Base-by-base conservation (phyloP, 92 coral and sea anemone species). In the Scolanthus callimorphus region DNA sequence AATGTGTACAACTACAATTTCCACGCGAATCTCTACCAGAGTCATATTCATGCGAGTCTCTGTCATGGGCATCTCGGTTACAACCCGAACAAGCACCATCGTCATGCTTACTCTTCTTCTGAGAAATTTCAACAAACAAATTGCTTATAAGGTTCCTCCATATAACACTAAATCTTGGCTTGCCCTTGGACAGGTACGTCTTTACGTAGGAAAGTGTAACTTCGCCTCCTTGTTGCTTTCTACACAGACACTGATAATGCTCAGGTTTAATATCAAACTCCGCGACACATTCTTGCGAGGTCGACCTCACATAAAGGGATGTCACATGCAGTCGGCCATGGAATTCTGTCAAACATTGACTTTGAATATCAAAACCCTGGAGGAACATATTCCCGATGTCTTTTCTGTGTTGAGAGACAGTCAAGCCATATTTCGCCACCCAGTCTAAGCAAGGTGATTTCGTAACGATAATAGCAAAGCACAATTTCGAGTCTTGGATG, bases 251-350 rank as follows among this genome's bases (percentile, higher is more conserved):
- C 55, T 39, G 53, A 54, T 68, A 68, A 47, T 68, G 31, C 46
- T 68, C 74, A 2, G 74, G 74, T 68, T 68, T 68, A 30, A 68
- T 38, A 31, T 68, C 74, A 31, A 56, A 68, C 19, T 56, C 57
- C 6, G 74, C 74, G 1, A 68, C 37, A 10, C 74, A 68, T 68
- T 68, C 74, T 3, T 64, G 48, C 19, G 28, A 12, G 8, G 25
- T 11, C 27, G 29, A 31, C 24, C 24, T 68, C 31, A 54, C 74
- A 64, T 57, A 68, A 0, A 68, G 66, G 56, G 66, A 3, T 10
- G 74, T 38, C 8, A 68, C 66, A 45, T 68, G 74, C 39, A 68
- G 38, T 9, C 74, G 74, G 17, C 66, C 74, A 27, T 28, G 54
- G 66, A 56, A 68, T 26, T 68, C 74, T 24, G 66, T 68, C 29